Base-by-base conservation (phyloP, 2,113 vertebrate genomes). In the Cyphomyrus discorhynchus region DNA sequence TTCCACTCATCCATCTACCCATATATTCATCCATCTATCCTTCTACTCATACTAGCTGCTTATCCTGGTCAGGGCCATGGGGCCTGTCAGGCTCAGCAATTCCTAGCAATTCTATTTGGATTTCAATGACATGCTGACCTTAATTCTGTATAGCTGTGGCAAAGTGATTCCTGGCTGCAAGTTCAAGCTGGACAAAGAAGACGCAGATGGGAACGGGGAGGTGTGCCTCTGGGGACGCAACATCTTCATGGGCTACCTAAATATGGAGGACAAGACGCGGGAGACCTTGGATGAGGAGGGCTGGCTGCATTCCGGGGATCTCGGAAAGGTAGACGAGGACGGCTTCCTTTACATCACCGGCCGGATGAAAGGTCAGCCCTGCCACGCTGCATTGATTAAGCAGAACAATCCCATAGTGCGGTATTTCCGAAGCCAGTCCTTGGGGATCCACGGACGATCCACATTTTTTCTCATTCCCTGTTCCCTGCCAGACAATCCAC, bases 221-320 rank as follows among this genome's bases (percentile, higher is more conserved):
- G 95, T 98, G 91, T 98, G 97, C 91, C 96, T 98, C 91, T 98
- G 97, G 97, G 98, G 97, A 91, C 95, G 97, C 42, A 97, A 95
- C 7, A 87, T 98, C 92, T 98, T 98, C 94, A 98, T 98, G 97
- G 97, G 97, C 84, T 98, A 97, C 91, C 94, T 98, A 87, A 97
- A 98, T 93, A 96, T 97, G 96, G 95, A 97, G 91, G 96, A 97
- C 88, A 97, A 96, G 94, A 98, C 97, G 1, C 92, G 93, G 52
- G 96, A 97, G 90, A 94, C 93, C 62, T 93, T 98, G 39, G 97
- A 98, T 77, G 93, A 96, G 1, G 96, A 98, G 0, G 97, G 97
- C 83, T 98, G 97, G 97, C 94, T 98, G 77, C 96, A 94, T 93
- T 97, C 97, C 3, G 97, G 97, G 42, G 97, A 98, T 89, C 45